Evolutionary conservation across 1,140 invertebrate genomes (phyloP).

Genomic region (Scylla paramamosain): DNA sequence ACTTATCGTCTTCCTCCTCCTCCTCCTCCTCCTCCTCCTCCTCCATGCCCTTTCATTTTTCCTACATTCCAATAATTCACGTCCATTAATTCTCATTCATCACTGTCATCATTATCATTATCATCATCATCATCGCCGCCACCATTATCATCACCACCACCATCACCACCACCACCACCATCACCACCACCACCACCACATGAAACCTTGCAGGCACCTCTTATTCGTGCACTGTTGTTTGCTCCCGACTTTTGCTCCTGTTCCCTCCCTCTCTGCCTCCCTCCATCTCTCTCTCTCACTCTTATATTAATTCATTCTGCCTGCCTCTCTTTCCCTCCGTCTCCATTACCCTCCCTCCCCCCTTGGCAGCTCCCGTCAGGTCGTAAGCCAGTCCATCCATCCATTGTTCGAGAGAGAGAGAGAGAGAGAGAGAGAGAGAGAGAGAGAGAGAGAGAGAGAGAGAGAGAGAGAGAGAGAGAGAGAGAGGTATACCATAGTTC

Average conservation of each 20-base stretch:
- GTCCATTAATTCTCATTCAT: too few relatives aligned
- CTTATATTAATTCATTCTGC: neutral
- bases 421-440: conserved; percentile 16
- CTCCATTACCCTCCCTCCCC: neutral
- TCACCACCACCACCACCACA: too few relatives aligned
- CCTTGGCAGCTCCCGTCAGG: neutral
- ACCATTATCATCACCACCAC: too few relatives aligned
- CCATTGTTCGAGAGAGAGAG: neutral
- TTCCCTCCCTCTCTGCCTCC: neutral
- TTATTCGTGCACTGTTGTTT: neutral
- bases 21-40: neutral
- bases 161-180: too few relatives aligned
- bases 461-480: neutral
- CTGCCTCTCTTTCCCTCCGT: neutral
- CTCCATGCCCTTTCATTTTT: neutral
- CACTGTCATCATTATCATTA: too few relatives aligned
- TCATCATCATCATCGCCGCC: too few relatives aligned
- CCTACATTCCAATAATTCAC: too few relatives aligned
- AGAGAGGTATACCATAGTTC: neutral
- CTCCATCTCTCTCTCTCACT: conserved; percentile 24
- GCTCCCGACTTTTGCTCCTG: neutral
- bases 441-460: neutral
- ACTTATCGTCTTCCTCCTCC: neutral
- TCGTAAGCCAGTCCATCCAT: neutral
- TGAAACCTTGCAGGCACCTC: too few relatives aligned